These are phyloP conservation scores for chimpanzee (Pan troglodytes) DNA, from an alignment of 2,113 vertebrate genomes.

Conservation along the genomic window NHGRI_mPanTro3-v2.1_pri NC_072414.2:58513001-58513500, in stretches of 20 bases:
- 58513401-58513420: background rate
- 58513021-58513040: conserved; percentile 92
- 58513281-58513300: background rate
- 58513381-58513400: background rate
- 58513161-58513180: conserved; percentile 87
- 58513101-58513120: conserved; percentile 93
- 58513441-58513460: background rate
- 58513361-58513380: background rate
- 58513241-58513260: background rate
- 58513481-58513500: conserved; percentile 5
- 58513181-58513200: conserved; percentile 84
- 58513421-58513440: background rate
- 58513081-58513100: conserved; percentile 29
- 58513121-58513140: conserved; percentile 91
- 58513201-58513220: conserved; percentile 87
- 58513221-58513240: conserved; percentile 84
- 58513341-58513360: background rate
- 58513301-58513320: background rate
- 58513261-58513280: background rate
- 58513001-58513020: conserved; percentile 19
- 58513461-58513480: conserved; percentile 21
- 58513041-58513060: conserved; percentile 93
- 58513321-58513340: background rate
- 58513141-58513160: conserved; percentile 91
- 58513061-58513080: conserved; percentile 81